These are phyloP conservation scores for Semicossyphus pulcher DNA, from an alignment of 2,113 vertebrate genomes.

Conservation along the genomic window DNA sequence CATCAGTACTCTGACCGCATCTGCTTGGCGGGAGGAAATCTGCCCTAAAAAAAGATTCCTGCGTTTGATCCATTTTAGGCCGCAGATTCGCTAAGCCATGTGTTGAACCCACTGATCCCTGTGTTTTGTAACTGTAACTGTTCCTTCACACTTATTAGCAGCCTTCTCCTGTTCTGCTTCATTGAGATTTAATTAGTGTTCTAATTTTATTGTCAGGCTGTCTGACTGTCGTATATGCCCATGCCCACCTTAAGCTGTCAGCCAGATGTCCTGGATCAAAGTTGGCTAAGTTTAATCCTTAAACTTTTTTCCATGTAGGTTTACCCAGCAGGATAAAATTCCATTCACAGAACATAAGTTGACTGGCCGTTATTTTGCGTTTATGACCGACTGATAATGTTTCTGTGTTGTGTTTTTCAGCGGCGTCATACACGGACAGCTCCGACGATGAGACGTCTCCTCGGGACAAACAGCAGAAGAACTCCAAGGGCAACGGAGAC, in stretches of 20 bases:
- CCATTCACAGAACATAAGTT: no score
- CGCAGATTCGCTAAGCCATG: neutral
- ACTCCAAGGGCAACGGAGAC: slow-evolving; percentile 94
- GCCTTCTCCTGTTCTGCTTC: no score
- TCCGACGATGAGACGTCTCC: slow-evolving; percentile 98
- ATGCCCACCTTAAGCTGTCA: no score
- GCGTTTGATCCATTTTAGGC: neutral
- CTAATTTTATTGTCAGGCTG: no score
- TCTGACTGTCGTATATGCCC: no score
- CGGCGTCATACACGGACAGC: slow-evolving; percentile 99
- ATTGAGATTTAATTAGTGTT: no score
- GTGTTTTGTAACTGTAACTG: no score
- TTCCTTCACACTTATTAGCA: no score
- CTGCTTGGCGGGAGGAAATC: neutral
- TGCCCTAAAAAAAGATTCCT: neutral
- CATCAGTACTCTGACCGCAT: neutral
- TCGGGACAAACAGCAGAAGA: slow-evolving; percentile 98
- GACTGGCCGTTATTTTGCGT: neutral
- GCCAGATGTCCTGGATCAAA: no score
- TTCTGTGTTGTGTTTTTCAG: slow-evolving; percentile 67
- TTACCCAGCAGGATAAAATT: no score
- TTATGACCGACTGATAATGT: neutral
- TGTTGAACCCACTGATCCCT: neutral
- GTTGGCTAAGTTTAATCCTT: no score
- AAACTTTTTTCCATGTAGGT: no score